phyloP scores from a whole-genome alignment of 2,888 invertebrate species.

The Epicampocera succincta region DNA sequence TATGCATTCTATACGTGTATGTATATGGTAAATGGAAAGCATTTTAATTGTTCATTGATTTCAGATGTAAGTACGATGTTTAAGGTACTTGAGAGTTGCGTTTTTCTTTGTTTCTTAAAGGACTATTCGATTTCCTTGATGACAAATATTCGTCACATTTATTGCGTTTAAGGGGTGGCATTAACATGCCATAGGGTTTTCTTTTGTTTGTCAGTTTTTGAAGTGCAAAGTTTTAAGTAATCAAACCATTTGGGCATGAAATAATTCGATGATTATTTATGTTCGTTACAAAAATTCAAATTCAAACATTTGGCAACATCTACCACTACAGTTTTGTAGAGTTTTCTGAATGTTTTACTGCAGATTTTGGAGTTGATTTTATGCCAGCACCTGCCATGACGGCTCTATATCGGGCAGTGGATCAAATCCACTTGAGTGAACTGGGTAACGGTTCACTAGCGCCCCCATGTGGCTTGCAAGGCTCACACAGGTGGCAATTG shows the following conservation, averaged over 20 bases:
- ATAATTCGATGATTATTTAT: slow-evolving; percentile 46
- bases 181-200: slow-evolving; percentile 27
- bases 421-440: too few species aligned
- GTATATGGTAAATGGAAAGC: not conserved
- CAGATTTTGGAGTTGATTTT: too few species aligned
- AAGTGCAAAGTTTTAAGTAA: slow-evolving; percentile 69
- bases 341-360: not conserved
- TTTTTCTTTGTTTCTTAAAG: slow-evolving; percentile 41
- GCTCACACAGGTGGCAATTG: too few species aligned
- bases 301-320: slow-evolving; percentile 46
- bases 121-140: slow-evolving; percentile 61
- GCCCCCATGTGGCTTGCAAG: too few species aligned
- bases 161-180: slow-evolving; percentile 42
- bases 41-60: slow-evolving; percentile 65
- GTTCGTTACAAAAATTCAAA: slow-evolving; percentile 61
- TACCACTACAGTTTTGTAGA: not conserved
- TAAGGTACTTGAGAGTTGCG: slow-evolving; percentile 44
- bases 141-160: slow-evolving; percentile 51
- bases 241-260: slow-evolving; percentile 63
- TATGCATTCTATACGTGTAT: too few species aligned
- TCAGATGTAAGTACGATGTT: slow-evolving; percentile 39
- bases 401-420: too few species aligned
- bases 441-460: too few species aligned
- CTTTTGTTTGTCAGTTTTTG: slow-evolving; percentile 62
- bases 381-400: too few species aligned